Evolutionary conservation across 2,797 vertebrate species (phyloP).

Genomic region (Amblyraja radiata): DNA sequence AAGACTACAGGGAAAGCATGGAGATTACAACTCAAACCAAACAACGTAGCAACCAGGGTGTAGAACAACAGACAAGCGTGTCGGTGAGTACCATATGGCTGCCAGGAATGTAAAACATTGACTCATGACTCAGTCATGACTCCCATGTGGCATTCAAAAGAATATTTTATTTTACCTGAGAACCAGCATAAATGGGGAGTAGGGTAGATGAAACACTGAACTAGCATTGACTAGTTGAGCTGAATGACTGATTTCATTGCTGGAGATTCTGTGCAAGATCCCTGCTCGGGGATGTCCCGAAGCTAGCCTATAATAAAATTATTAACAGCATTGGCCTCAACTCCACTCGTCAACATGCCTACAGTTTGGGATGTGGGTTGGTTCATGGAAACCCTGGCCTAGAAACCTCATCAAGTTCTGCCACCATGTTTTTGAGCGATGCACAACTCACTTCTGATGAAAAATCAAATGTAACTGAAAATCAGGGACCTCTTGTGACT

Average conservation of each 20-base stretch:
- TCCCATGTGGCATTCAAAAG: background rate
- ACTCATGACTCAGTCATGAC: background rate
- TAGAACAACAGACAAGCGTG: conserved; percentile 47
- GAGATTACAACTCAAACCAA: conserved; percentile 68
- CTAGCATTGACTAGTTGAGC: background rate
- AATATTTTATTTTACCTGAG: background rate
- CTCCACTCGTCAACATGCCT: background rate
- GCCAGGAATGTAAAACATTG: background rate
- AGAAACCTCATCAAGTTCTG: too few relatives aligned
- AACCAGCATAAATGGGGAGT: background rate
- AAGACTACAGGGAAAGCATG: conserved; percentile 74
- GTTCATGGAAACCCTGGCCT: background rate
- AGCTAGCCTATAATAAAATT: background rate
- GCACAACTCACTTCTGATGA: too few relatives aligned
- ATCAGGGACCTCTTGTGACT: too few relatives aligned
- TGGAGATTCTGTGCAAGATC: background rate
- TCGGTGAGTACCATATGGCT: conserved; percentile 49
- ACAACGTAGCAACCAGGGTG: conserved; percentile 51
- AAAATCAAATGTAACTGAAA: too few relatives aligned
- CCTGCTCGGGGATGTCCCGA: background rate
- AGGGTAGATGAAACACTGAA: background rate
- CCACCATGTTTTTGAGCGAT: too few relatives aligned
- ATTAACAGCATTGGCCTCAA: background rate
- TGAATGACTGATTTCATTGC: background rate
- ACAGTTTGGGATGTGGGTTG: background rate